Evolutionary conservation across 2,888 invertebrate genomes (phyloP).

Genomic region (Drymonia ruficornis): DNA sequence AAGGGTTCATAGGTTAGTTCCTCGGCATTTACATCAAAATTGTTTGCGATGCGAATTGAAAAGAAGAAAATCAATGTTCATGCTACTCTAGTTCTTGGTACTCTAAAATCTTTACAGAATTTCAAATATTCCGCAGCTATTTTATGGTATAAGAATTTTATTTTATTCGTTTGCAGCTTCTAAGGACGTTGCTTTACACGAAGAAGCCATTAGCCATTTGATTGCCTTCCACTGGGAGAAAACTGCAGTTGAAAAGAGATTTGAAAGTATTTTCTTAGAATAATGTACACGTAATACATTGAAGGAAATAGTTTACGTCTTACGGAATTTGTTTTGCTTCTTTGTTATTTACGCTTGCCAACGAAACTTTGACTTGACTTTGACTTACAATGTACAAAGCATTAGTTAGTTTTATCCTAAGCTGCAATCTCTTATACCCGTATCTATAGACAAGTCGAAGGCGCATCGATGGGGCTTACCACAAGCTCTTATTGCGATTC

Average conservation of each 20-base stretch:
- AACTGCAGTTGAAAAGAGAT: constrained; percentile 30
- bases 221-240: constrained; percentile 42
- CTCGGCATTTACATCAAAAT: background rate
- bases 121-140: constrained; percentile 15
- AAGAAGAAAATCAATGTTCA: constrained; percentile 9
- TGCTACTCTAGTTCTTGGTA: background rate
- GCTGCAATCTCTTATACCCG: too few relatives aligned
- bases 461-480: too few relatives aligned
- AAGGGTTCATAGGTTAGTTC: too few relatives aligned
- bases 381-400: too few relatives aligned
- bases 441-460: too few relatives aligned
- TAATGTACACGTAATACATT: background rate
- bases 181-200: constrained; percentile 39
- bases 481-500: too few relatives aligned
- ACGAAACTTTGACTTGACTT: too few relatives aligned
- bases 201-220: constrained; percentile 49
- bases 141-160: constrained; percentile 30
- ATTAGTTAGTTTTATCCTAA: too few relatives aligned
- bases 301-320: too few relatives aligned
- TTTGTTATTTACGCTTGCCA: too few relatives aligned
- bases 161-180: constrained; percentile 33
- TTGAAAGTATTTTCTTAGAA: constrained; percentile 10
- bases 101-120: constrained; percentile 4
- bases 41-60: background rate
- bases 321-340: too few relatives aligned